Evolutionary conservation across 2,888 invertebrate genomes (phyloP), one percentile per base, ranked within the genome.

Genomic region (Lasioglossum calceatum): DNA sequence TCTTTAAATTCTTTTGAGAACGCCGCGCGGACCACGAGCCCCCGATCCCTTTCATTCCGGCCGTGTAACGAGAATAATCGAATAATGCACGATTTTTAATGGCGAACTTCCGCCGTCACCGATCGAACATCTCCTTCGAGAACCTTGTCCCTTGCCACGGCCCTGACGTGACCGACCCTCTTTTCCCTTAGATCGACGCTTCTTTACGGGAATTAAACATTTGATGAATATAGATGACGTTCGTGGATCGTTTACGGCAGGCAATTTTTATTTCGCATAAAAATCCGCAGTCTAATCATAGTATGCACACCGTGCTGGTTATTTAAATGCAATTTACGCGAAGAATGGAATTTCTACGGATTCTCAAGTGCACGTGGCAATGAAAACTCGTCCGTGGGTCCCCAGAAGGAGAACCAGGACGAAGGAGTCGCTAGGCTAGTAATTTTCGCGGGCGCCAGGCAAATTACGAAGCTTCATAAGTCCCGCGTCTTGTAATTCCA

Each of bases 1-100:
- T 54, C 85, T 89, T 74, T 58, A 82, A 81, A 81, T 85, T 54
- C 74, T 87, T 85, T 89, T 32, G 44, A 79, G 61, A 84, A 71
- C 47, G 61, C n/a, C 70, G 39, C 77, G 58, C 79, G 50, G 14
- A 82, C 70, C 77, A 50, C 67, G 80, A 54, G 32, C 64, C 47
- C 58, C 54, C 77, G 87, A 84, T 82, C 76, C 74, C 67, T 72
- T 81, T 79, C 61, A 19, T 64, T 72, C 61, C 64, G 64, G 32
- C 64, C 16, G 64, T 72, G 10, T 61, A 73, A 85, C 79, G 74
- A 82, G 81, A 61, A 32, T 81, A 85, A 77, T 79, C 79, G 71
- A 73, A 64, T 64, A 67, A 74, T 23, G 77, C 58, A n/a, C 23
- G 54, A 75, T 74, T 74, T 77, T 80, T 47, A 54, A 73, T 42